phyloP scores from a whole-genome alignment of 2,888 invertebrate species.

The Agonopterix arenella region DNA sequence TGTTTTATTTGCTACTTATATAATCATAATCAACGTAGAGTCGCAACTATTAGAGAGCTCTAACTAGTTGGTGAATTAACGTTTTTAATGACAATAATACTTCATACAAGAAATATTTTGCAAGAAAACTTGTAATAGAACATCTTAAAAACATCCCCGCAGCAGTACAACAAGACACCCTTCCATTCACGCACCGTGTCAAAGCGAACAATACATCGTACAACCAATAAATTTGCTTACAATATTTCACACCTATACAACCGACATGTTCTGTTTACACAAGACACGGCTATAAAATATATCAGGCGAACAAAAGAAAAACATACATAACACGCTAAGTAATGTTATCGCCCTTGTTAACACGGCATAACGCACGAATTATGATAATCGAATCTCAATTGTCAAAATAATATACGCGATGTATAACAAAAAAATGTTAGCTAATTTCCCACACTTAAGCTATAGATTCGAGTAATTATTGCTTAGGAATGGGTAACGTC shows the following conservation, averaged over 20 bases:
- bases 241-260: constrained; percentile 67
- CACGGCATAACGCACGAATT: constrained; percentile 42
- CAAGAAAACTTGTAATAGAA: background rate
- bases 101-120: too few relatives aligned
- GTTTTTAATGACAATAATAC: too few relatives aligned
- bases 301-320: constrained; percentile 65
- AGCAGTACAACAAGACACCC: constrained; percentile 23
- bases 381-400: constrained; percentile 63
- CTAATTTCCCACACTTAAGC: constrained; percentile 68
- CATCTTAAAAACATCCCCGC: constrained; percentile 23
- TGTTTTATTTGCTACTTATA: background rate
- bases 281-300: constrained; percentile 69
- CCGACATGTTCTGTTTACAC: constrained; percentile 65
- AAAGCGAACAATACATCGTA: constrained; percentile 51
- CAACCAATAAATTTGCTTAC: constrained; percentile 67
- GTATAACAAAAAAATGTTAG: constrained; percentile 15
- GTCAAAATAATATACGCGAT: constrained; percentile 61
- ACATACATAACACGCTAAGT: constrained; percentile 55
- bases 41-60: too few relatives aligned
- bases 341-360: constrained; percentile 51
- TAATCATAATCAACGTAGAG: too few relatives aligned
- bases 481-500: constrained; percentile 35
- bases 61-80: too few relatives aligned
- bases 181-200: constrained; percentile 25
- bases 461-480: constrained; percentile 28